phyloP scores from a whole-genome alignment of 1,140 invertebrate species.

The Temnothorax longispinosus region DNA sequence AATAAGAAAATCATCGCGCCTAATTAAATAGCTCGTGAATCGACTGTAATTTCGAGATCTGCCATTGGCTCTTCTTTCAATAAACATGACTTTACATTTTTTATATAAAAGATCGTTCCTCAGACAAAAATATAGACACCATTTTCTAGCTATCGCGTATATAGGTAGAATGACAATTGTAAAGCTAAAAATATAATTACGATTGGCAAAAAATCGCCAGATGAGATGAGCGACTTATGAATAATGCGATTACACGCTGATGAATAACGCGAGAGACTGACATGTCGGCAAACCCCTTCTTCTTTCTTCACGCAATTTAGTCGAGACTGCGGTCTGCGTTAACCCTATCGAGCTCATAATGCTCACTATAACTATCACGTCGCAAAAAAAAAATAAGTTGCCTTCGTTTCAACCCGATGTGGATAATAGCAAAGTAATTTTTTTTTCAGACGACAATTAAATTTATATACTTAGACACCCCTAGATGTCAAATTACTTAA shows the following conservation, averaged over 20 bases:
- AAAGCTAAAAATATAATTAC: slow-evolving; percentile 12
- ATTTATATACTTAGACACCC: neutral
- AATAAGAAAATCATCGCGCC: slow-evolving; percentile 49
- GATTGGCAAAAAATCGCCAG: slow-evolving; percentile 41
- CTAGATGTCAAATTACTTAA: neutral
- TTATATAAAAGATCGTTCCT: neutral
- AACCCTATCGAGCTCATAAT: neutral
- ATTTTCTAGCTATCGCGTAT: neutral
- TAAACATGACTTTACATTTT: neutral
- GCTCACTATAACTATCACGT: neutral
- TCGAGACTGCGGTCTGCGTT: slow-evolving; percentile 32
- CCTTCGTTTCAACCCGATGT: neutral
- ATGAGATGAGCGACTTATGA: slow-evolving; percentile 48
- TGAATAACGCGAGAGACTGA: slow-evolving; percentile 30
- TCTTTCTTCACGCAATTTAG: slow-evolving; percentile 32
- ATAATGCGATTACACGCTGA: slow-evolving; percentile 44
- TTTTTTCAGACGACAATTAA: neutral
- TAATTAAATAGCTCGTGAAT: slow-evolving; percentile 41
- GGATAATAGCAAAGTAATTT: neutral
- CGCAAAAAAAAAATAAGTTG: neutral
- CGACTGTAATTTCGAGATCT: slow-evolving; percentile 1
- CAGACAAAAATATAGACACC: slow-evolving; percentile 5
- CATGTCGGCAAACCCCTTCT: slow-evolving; percentile 22
- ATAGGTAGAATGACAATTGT: neutral
- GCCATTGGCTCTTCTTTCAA: neutral